Percentiles rank a stretch among this genome's conserved stretches.
Evolutionary conservation across 2,113 vertebrate genomes (phyloP).

Genomic region (Mobula hypostoma): DNA sequence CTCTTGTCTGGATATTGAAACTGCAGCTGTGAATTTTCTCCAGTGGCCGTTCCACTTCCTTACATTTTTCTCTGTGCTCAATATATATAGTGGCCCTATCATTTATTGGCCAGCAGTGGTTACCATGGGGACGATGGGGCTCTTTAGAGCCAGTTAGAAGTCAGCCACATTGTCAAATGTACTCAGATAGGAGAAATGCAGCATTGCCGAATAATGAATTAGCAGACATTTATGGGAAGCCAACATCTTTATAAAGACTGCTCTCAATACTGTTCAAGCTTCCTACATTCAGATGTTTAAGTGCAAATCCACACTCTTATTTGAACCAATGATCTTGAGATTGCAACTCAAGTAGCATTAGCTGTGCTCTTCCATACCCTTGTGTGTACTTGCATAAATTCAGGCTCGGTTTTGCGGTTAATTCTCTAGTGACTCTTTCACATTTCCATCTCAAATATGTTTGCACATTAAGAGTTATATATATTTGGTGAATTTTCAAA

Average conservation of each 20-base stretch:
- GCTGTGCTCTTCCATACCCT: background rate
- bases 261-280: background rate
- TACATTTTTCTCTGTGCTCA: background rate
- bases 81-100: background rate
- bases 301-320: background rate
- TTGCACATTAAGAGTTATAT: background rate
- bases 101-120: background rate
- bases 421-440: background rate
- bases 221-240: background rate
- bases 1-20: background rate
- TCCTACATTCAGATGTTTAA: background rate
- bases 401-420: background rate
- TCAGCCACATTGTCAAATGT: no score
- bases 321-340: background rate
- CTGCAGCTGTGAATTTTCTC: background rate
- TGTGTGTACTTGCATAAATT: background rate
- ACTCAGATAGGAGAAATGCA: no score
- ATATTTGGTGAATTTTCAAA: background rate
- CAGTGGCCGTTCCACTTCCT: background rate
- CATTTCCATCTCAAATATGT: background rate
- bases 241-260: background rate
- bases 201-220: background rate
- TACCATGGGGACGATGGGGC: background rate
- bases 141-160: background rate
- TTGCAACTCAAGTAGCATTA: background rate